Evolutionary conservation across 2,113 vertebrate species (phyloP).

Genomic region (Etheostoma spectabile): DNA sequence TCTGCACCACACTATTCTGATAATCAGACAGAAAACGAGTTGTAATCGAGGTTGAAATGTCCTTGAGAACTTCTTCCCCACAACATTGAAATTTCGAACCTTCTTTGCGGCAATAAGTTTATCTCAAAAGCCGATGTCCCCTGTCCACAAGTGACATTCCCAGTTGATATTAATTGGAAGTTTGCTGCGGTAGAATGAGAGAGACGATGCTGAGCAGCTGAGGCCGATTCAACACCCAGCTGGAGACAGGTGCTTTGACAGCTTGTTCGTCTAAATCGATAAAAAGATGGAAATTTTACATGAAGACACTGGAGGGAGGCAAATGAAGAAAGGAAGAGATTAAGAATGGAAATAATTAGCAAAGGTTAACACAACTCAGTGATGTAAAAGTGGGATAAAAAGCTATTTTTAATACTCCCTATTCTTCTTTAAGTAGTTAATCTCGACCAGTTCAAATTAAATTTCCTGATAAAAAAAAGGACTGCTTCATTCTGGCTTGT

Average conservation of each 20-base stretch:
- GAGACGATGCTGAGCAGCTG: conserved; percentile 16
- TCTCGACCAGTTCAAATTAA: not conserved
- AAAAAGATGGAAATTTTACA: conserved; percentile 24
- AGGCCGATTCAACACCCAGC: conserved; percentile 18
- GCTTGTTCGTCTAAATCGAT: conserved; percentile 35
- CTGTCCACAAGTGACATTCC: not conserved
- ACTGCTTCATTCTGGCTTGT: conserved; percentile 4
- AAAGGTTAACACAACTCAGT: conserved; percentile 1
- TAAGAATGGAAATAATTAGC: conserved; percentile 20
- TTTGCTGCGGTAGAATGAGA: conserved; percentile 2
- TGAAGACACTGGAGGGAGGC: not conserved
- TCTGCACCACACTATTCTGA: not conserved
- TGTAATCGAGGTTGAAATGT: not conserved
- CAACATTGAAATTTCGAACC: not conserved
- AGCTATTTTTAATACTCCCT: not conserved
- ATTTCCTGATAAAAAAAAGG: not conserved
- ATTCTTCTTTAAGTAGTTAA: not conserved
- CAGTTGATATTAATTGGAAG: not conserved
- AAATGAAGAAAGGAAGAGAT: not conserved
- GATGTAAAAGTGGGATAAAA: conserved; percentile 1
- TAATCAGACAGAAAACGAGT: not conserved
- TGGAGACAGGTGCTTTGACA: conserved; percentile 30
- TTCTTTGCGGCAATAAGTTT: not conserved
- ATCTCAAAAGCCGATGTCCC: not conserved
- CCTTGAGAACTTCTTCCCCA: not conserved